phyloP scores from a whole-genome alignment of 1,140 invertebrate species.

The Pseudomyrmex pallidus region DNA sequence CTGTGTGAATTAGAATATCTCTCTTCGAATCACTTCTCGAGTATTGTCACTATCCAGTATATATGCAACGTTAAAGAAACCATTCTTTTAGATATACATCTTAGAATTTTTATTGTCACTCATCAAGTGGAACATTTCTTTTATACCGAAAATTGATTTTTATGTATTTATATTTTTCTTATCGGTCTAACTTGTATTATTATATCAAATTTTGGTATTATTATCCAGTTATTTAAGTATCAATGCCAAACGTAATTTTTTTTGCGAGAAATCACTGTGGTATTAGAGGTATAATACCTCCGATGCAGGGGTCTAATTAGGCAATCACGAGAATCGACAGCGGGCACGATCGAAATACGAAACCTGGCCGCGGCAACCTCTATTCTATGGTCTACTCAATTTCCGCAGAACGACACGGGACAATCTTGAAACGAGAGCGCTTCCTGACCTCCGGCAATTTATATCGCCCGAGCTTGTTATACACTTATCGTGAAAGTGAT shows the following conservation, averaged over 20 bases:
- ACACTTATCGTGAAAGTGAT: slow-evolving; percentile 50
- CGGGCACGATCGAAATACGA: slow-evolving; percentile 59
- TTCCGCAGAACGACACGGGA: slow-evolving; percentile 33
- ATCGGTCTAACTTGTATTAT: slow-evolving; percentile 2
- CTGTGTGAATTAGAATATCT: too few species aligned
- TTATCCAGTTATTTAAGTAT: background rate
- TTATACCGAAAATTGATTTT: too few species aligned
- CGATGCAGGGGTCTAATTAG: slow-evolving; percentile 62
- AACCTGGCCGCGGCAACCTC: slow-evolving; percentile 44
- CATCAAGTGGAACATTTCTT: too few species aligned
- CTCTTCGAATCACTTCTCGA: too few species aligned
- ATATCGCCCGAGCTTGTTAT: slow-evolving; percentile 54
- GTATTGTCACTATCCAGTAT: too few species aligned
- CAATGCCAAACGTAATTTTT: background rate
- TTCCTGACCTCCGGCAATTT: slow-evolving; percentile 57
- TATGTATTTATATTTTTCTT: too few species aligned
- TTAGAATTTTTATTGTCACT: too few species aligned
- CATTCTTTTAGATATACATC: too few species aligned
- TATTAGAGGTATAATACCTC: slow-evolving; percentile 22
- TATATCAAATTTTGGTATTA: background rate
- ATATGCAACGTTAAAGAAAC: too few species aligned
- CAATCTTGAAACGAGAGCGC: slow-evolving; percentile 53
- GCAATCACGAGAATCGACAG: slow-evolving; percentile 58
- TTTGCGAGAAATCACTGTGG: background rate
- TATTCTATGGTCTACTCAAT: slow-evolving; percentile 50